Conservation (phyloP, 2,888 invertebrate species). For the Belgica antarctica region DNA sequence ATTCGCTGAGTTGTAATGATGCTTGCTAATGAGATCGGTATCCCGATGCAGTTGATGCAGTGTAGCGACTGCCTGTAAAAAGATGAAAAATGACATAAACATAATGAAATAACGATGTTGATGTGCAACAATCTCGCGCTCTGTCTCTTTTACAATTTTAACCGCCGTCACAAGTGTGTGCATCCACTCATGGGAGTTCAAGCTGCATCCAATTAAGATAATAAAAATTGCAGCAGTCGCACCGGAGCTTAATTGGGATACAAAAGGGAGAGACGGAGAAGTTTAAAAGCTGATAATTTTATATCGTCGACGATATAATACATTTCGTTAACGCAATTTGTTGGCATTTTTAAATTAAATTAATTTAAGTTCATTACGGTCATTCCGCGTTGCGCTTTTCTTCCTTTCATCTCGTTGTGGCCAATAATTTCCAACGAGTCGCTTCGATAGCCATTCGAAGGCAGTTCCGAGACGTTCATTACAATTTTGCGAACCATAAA, state of each 20-base stretch:
- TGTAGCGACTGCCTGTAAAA: not conserved
- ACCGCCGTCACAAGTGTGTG: not conserved
- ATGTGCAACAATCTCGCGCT: conserved; percentile 35
- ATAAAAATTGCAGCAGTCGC: conserved; percentile 9
- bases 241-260: conserved; percentile 35
- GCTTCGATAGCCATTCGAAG: not conserved
- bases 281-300: not conserved
- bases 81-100: conserved; percentile 31
- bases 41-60: conserved; percentile 27
- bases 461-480: not conserved
- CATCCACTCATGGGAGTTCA: not conserved
- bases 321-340: conserved; percentile 20
- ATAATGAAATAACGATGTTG: conserved; percentile 40
- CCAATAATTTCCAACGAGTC: not conserved
- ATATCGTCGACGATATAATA: not conserved
- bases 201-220: conserved; percentile 42
- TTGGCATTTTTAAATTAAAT: conserved; percentile 19
- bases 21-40: conserved; percentile 39
- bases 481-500: conserved; percentile 36
- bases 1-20: conserved; percentile 31
- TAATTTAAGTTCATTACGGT: conserved; percentile 18
- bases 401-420: not conserved
- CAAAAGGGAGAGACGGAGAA: not conserved
- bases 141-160: not conserved
- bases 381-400: not conserved